Evolutionary conservation across 2,888 invertebrate species (phyloP), one percentile per base, ranked within the genome.

Genomic region (Meliscaeva auricollis): DNA sequence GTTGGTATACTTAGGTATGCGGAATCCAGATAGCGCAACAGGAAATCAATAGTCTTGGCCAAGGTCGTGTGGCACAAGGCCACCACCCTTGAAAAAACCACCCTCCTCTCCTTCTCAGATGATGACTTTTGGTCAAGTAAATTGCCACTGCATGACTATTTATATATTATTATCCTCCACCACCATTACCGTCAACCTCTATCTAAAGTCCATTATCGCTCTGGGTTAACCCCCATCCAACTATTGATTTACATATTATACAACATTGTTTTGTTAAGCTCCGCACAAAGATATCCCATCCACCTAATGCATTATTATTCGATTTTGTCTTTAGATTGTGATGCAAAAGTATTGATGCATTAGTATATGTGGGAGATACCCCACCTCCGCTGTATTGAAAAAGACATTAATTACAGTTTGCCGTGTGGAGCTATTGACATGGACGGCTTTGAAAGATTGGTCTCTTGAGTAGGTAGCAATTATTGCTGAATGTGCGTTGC

Each of bases 31-130:
- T 68, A 66, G 79, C 79, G 84, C 87, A 90, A 88, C 90, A 89
- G 89, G 90, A 91, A 91, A 91, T 91, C 91, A 89, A 91, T 91
- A 91, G 87, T 88, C 89, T 90, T 89, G 90, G 91, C 89, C 91
- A 91, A 91, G 91, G 91, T 89, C 87, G 70, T 83, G 76, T 38
- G 26, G 46, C 30, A 26, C 41, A 75, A 56, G 32, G 56, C 69
- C 64, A 78, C 11, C 15, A 35, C 35, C 72, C 41, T 2, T 60
- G 41, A 30, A 73, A 68, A 5, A n/a, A n/a, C n/a, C n/a, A n/a
- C n/a, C n/a, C n/a, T 11, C 74, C 69, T 66, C 26, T 35, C n/a
- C 52, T 22, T 1, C 32, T 11, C 3, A 13, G 17, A 32, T 32
- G 20, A 35, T 73, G 68, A 52, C 79, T 79, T 46, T 68, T 68